Base-by-base conservation (phyloP, 2,797 vertebrate species). In the Gallinago solitaria region DNA sequence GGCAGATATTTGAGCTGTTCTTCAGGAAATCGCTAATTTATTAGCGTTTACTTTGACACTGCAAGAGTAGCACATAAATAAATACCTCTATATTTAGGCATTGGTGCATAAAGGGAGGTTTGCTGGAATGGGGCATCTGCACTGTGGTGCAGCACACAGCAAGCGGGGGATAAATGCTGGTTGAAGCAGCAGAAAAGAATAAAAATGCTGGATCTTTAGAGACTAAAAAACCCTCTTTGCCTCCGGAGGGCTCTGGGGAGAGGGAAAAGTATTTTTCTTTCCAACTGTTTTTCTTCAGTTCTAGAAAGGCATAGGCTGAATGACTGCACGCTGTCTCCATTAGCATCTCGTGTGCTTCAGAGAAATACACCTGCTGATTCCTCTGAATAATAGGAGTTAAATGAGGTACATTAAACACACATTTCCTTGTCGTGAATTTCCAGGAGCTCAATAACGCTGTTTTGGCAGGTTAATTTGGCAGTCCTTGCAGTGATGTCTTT, bases 391-490 rank as follows among this genome's bases (percentile, higher is more conserved):
- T 9, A 68, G 65, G 37, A 90, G 69, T 68, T 90, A 82, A 93
- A 83, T 87, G 70, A 89, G 76, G n/a, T 69, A 41, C 65, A 83
- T 91, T 95, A 95, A 94, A 83, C 59, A 63, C 5, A 9, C 43
- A 1, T 83, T 94, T 91, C 80, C 60, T 92, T 59, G 48, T 75
- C 39, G 1, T 59, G 56, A 30, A 53, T 93, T 96, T 95, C 63
- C 78, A 91, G 94, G 79, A 69, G 84, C 70, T 95, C 90, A 70
- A 4, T 87, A 87, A 77, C 6, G 6, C 67, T 95, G 57, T 84
- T 97, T 90, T 83, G 91, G 80, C 79, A 94, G 87, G 76, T 95
- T 90, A 81, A 88, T 94, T 84, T 94, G 51, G 57, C 81, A 86
- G 35, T 82, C 64, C 61, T 77, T 45, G 24, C 57, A 87, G 18